Base-by-base conservation (phyloP, 2,888 invertebrate species). In the Drosophila ustulata region DNA sequence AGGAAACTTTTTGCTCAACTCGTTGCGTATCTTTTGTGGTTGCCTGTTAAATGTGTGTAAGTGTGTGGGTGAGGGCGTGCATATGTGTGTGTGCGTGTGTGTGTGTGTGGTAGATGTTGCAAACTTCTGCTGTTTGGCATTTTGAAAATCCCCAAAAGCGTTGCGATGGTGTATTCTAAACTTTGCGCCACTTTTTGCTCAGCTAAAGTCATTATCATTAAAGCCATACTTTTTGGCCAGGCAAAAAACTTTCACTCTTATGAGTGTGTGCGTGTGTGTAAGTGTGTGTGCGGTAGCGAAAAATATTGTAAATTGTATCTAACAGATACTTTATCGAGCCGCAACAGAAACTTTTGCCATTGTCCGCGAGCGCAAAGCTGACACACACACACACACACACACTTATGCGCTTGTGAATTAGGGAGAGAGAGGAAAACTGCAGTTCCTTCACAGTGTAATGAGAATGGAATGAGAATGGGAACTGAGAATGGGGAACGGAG, bases 201-300 rank as follows among this genome's bases (percentile, higher is more conserved):
- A 58, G 79, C 87, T 82, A 81, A 88, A 88, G 88, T 84, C 84
- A 84, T 84, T 84, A 84, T 84, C 84, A 84, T 84, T 84, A 84
- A 84, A 88, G 88, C 77, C 67, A 84, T 88, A 78, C 88, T 87
- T 80, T 84, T 84, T 70, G 72, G 66, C 57, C 59, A 62, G 66
- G 71, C 66, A 41, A 70, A 59, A 75, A 82, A 87, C 87, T 87
- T 82, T 82, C 84, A 71, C 84, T 84, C 67, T 68, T 59, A 18
- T 13, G 39, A 3, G 39, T 3, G 39, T 13, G 39, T 37, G 67
- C 51, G 65, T 30, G 62, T 11, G 37, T n/a, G 37, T 37, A n/a
- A 6, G 39, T 41, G 13, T 6, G 39, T 6, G 39, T 13, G 68
- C 56, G 73, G 57, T 59, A 66, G 81, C 69, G 74, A 68, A 70